Percentiles rank a stretch among this genome's conserved stretches.
Evolutionary conservation across 2,113 vertebrate species (phyloP).

Genomic region (Ictidomys tridecemlineatus): DNA sequence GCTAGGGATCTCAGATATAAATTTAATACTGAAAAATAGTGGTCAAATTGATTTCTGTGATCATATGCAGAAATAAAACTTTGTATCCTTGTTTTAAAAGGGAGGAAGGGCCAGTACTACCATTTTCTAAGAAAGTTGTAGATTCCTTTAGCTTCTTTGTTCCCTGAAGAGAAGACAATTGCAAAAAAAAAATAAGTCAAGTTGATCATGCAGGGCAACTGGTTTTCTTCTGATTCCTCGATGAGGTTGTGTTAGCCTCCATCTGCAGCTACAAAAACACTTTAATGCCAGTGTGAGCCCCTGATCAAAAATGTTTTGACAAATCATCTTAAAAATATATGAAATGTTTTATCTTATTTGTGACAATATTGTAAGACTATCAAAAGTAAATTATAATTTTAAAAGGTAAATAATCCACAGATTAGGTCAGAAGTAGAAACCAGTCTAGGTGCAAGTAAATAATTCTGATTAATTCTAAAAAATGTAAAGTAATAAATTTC

Average conservation of each 20-base stretch:
- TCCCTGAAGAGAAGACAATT: background rate
- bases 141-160: background rate
- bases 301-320: background rate
- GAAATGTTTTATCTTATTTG: background rate
- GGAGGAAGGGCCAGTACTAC: background rate
- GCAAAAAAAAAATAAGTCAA: background rate
- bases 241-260: background rate
- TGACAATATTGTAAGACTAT: background rate
- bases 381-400: background rate
- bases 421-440: background rate
- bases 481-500: background rate
- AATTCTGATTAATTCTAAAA: background rate
- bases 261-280: background rate
- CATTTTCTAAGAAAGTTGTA: background rate
- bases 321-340: background rate
- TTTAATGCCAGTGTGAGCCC: background rate
- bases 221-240: background rate
- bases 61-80: background rate
- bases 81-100: background rate
- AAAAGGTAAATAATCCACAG: conserved; percentile 39
- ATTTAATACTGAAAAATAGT: background rate
- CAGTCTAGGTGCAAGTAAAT: background rate
- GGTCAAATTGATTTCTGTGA: too few species aligned
- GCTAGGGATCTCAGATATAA: conserved; percentile 46
- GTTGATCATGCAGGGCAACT: too few species aligned